Base-by-base conservation (phyloP, 2,888 invertebrate species). In the Drosophila mettleri region DNA sequence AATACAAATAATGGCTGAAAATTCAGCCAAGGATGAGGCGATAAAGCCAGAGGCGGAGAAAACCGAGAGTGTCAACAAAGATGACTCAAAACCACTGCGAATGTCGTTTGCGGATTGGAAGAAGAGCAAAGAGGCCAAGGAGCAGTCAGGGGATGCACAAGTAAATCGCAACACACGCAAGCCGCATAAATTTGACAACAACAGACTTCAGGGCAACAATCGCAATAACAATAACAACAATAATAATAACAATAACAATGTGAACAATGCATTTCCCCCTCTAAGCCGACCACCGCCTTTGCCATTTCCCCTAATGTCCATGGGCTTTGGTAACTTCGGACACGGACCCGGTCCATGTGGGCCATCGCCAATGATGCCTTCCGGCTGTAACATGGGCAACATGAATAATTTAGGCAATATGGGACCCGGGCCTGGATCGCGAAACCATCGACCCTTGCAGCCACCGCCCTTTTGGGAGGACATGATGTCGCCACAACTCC, bases 51-150 rank as follows among this genome's bases (percentile, higher is more conserved):
- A 52, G 34, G 34, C 31, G 29, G n/a, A 6, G 4, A 60, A n/a
- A n/a, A 57, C 43, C 38, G 43, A 43, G 16, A 20, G 10, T 12
- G 20, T 16, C 12, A 53, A 27, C 33, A 62, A 53, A 36, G 64
- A 63, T 18, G 59, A 2, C 4, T n/a, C 60, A 0, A 72, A 70
- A 0, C 67, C 80, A 9, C 38, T 79, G 22, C 22, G 74, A 66
- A 79, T 89, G 70, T 80, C 90, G 0, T 89, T 88, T 53, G 80
- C 84, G 7, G 90, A 88, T 43, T 89, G 90, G 89, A 90, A 89
- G 41, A 82, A 76, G 49, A 69, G 74, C 46, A 89, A 84, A 38
- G 86, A 84, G 7, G 57, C 64, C 1, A 68, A 80, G 46, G 60
- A 61, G 3, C 59, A 55, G 34, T 51, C 24, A 7, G 62, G 8